Evolutionary conservation across 92 coral and sea anemone species (phyloP), one percentile per base, ranked within the genome.

Genomic region (Phenganax subtilis): DNA sequence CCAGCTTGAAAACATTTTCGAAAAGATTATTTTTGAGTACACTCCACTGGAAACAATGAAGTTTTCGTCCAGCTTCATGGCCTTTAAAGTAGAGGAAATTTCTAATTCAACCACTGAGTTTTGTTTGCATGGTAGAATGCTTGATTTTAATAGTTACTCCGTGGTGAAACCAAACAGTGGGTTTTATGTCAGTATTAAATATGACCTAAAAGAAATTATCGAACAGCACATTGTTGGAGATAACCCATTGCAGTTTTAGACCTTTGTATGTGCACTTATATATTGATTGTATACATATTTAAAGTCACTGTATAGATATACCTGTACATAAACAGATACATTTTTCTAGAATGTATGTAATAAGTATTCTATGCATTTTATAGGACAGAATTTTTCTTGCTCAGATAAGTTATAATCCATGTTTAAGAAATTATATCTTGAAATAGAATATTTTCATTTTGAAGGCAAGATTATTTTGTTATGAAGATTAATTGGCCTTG

Each of bases 221-320:
- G 75, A 69, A 69, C 8, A n/a, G 55, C 75, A 69, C 31, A 51
- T 69, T 30, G 53, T 69, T 69, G 75, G 75, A 7, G 75, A 69
- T 7, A 69, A 69, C n/a, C 75, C 75, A 0, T 51, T 69, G 55
- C 75, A 3, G 15, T 69, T 9, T 69, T 69, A 20, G 44, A 6
- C 12, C 15, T 20, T 0, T 0, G 0, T 20, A 9, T 69, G 51
- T 12, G 9, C 55, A 30, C 15, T 29, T 6, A 15, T 69, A 8
- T 15, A 15, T 69, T 30, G 25, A 9, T 9, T 69, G 44, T 30
- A 69, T 8, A 37, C 2, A 37, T 37, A 1, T 37, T 37, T 37
- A 37, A 37, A 37, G 47, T 37, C 47, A 37, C 0, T 5, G 47
- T 9, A 3, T 69, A 0, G 12, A 69, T 69, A 69, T 69, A 30